Evolutionary conservation across 2,797 vertebrate species (phyloP).

Genomic region (Semotilus atromaculatus): DNA sequence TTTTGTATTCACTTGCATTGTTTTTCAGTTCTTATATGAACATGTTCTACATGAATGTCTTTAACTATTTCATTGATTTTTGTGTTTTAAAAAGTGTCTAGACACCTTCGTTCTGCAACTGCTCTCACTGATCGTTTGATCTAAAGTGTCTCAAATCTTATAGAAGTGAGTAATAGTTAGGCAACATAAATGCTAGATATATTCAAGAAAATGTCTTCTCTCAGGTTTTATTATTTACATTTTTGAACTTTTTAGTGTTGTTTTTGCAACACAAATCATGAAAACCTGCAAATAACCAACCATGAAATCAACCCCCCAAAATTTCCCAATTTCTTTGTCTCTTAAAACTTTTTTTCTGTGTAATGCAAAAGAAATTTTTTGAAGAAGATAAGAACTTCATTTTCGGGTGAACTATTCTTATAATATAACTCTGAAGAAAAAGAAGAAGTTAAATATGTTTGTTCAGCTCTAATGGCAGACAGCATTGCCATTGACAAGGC

Average conservation of each 20-base stretch:
- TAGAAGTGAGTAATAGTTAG: not conserved
- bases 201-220: not conserved
- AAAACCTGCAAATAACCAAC: not conserved
- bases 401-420: not conserved
- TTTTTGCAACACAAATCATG: not conserved
- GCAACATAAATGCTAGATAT: not conserved
- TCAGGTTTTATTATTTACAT: not conserved
- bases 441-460: not conserved
- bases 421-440: conserved; percentile 64
- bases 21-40: not conserved
- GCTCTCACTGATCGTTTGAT: not conserved
- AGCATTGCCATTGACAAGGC: conserved; percentile 83
- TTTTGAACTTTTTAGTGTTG: not conserved
- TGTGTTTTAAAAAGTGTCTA: not conserved
- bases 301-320: not conserved
- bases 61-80: not conserved
- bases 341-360: too few species aligned
- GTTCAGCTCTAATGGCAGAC: conserved; percentile 77
- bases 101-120: not conserved
- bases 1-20: not conserved
- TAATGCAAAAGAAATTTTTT: not conserved
- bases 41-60: too few species aligned
- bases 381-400: not conserved
- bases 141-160: not conserved
- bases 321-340: too few species aligned